These are phyloP conservation scores for Cistogaster globosa DNA, from an alignment of 2,888 invertebrate genomes.

Conservation along the genomic window DNA sequence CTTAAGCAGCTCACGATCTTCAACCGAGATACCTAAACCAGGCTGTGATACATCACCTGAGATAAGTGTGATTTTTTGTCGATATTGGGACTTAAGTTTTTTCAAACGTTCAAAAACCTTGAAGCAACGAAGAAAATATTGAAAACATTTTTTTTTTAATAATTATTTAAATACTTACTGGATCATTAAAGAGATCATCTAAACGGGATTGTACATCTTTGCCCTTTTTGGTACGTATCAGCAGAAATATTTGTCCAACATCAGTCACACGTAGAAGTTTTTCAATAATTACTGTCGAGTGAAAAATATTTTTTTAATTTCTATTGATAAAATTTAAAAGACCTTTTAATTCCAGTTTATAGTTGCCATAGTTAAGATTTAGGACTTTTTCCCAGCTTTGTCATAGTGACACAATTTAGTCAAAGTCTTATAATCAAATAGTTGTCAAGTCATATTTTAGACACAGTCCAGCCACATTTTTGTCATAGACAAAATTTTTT, in stretches of 20 bases:
- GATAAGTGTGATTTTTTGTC: conserved; percentile 82
- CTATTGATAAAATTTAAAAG: background rate
- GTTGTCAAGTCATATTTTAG: too few species aligned
- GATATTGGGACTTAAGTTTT: conserved; percentile 78
- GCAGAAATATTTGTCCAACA: conserved; percentile 84
- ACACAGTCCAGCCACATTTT: too few species aligned
- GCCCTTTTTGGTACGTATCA: conserved; percentile 86
- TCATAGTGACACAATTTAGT: too few species aligned
- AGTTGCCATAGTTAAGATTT: too few species aligned
- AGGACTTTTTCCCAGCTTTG: too few species aligned
- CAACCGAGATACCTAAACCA: conserved; percentile 80
- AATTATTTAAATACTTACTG: conserved; percentile 82
- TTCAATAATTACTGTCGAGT: conserved; percentile 84
- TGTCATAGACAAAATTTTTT: too few species aligned
- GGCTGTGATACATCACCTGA: conserved; percentile 82
- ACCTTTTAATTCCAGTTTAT: too few species aligned
- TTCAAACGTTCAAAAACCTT: conserved; percentile 79
- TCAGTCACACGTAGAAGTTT: conserved; percentile 86
- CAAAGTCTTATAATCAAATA: too few species aligned
- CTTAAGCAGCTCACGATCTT: conserved; percentile 80
- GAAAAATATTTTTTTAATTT: background rate
- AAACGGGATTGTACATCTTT: conserved; percentile 88
- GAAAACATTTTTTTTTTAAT: background rate
- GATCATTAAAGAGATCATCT: conserved; percentile 89
- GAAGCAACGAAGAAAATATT: background rate